Evolutionary conservation across 2,113 vertebrate genomes (phyloP), one percentile per base, ranked within the genome.

Genomic region (Thunnus maccoyii): DNA sequence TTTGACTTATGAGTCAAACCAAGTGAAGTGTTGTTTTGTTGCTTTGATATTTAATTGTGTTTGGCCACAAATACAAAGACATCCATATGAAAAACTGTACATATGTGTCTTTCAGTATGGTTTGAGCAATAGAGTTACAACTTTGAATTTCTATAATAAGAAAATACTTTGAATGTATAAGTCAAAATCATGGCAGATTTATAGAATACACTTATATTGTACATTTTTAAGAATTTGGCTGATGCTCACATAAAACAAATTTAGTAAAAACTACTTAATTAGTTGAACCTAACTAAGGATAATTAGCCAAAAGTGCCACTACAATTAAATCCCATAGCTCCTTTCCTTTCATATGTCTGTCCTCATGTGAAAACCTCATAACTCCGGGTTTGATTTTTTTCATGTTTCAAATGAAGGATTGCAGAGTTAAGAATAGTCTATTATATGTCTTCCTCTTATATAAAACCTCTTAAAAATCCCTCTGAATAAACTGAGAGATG

Each of bases 1-100:
- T 82, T 87, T 87, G 68, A 63, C 46, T 55, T 15, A 27, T 7
- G 3, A 65, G 15, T 72, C 70, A 88, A 85, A 88, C 64, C 64
- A 81, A 78, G 70, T 44, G 10, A 55, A 62, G 47, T 48, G n/a
- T 48, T 74, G 55, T 75, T 68, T 86, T 50, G 15, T 67, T 77
- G 14, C 54, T 72, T 10, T 56, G 18, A 3, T 16, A 47, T 65
- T 52, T 79, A 51, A 64, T n/a, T 85, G 44, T 54, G n/a, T 55
- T 71, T 58, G 15, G 52, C 7, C 2, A 7, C 22, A 32, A 50
- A 66, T 48, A 5, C 22, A 32, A 50, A 66, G 36, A 5, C 41
- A 44, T 62, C 20, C 36, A 16, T n/a, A 56, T 8, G 56, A 7
- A 54, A 41, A 54, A 64, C 25, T 11, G 3, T 10, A 54, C 17